Percentiles rank a stretch among this genome's conserved stretches.
Evolutionary conservation across 2,888 invertebrate genomes (phyloP).

Genomic region (Spialia ferax): DNA sequence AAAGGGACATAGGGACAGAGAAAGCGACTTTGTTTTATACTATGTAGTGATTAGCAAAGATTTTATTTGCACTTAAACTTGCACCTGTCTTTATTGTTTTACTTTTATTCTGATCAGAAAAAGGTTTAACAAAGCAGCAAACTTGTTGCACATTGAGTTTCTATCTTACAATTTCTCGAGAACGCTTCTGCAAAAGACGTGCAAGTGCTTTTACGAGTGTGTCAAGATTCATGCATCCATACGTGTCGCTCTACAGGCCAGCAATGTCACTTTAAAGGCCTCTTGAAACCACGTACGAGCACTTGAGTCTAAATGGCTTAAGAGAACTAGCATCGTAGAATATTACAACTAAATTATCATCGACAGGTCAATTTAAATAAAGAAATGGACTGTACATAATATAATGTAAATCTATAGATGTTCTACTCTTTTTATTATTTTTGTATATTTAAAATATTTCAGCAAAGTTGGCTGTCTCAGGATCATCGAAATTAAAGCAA

Average conservation of each 20-base stretch:
- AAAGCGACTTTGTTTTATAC: no score
- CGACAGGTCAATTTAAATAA: not conserved
- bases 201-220: not conserved
- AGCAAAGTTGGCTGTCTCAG: no score
- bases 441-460: no score
- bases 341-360: not conserved
- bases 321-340: not conserved
- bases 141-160: not conserved
- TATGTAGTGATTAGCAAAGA: no score
- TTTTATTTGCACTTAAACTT: no score
- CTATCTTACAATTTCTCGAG: not conserved
- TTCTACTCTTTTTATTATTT: no score
- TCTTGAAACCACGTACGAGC: not conserved
- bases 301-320: conserved; percentile 2
- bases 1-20: no score
- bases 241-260: not conserved
- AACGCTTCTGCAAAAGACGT: not conserved
- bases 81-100: no score
- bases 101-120: no score
- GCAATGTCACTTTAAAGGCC: conserved; percentile 3
- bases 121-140: not conserved
- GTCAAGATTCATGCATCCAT: conserved; percentile 9
- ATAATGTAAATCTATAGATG: not conserved
- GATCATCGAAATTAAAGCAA: no score
- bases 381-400: not conserved